Evolutionary conservation across 2,888 invertebrate genomes (phyloP), one percentile per base, ranked within the genome.

Genomic region (Patella pellucida): DNA sequence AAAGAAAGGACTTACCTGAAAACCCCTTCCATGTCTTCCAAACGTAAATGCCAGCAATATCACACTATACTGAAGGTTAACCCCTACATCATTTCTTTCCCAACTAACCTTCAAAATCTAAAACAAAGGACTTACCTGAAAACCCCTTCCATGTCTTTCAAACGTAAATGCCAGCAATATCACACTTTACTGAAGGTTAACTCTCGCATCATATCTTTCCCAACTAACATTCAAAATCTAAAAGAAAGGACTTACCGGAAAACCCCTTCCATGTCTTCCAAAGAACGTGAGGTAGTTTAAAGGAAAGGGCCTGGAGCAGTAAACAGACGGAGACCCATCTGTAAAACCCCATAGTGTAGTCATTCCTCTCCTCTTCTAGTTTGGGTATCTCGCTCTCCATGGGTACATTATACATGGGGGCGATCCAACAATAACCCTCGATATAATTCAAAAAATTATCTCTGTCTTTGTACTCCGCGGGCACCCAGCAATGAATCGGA

Each of bases 381-480:
- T 62, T 19, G 19, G 62, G 62, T 19, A 62, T n/a, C 62, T n/a
- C 62, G 5, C 15, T 19, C 19, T 19, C 62, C 62, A 62, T 62
- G 19, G 62, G 62, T 12, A 62, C 62, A 15, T 62, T 62, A n/a
- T 62, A 62, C 62, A 62, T 62, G 9, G n/a, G n/a, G n/a, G 62
- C 19, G 62, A 62, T 62, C n/a, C n/a, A 62, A 62, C 62, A 62
- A 19, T 62, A 62, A 15, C 62, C 19, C n/a, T 62, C 62, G n/a
- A 62, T 19, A 3, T 62, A 62, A n/a, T 12, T 12, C 62, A 19
- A 19, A 19, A 62, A 62, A 62, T 62, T n/a, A 19, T 62, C 62
- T n/a, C n/a, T n/a, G 4, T 41, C 41, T 62, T 62, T 62, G 5
- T 16, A 62, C n/a, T 62, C n/a, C 0, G 62, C 15, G 3, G 62